Evolutionary conservation across 2,113 vertebrate species (phyloP), one percentile per base, ranked within the genome.

Genomic region (Rousettus leschenaultii): DNA sequence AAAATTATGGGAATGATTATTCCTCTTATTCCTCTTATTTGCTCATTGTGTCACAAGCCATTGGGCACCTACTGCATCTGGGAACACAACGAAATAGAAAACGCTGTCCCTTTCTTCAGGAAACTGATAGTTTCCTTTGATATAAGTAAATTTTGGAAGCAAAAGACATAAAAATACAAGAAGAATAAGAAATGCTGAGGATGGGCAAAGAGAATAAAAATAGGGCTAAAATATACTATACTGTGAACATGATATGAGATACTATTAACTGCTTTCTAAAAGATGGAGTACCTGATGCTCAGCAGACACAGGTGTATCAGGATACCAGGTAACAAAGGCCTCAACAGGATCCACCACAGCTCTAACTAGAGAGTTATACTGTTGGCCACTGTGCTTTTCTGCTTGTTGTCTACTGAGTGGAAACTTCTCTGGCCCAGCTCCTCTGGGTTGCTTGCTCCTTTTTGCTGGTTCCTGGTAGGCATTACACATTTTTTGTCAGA

Each of bases 221-320:
- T 7, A 75, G 30, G 26, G 7, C 16, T 80, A 15, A 65, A 33
- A 35, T 9, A 82, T 3, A 16, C 30, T 70, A 28, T 3, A 13
- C 35, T 40, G 53, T 45, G 24, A 24, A 6, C 6, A 2, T 51
- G 7, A 24, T 30, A 10, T 3, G 15, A 40, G 3, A 53, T 8
- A 24, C 4, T 12, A 7, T 35, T 48, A 33, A 21, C 43, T 68
- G 19, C n/a, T 26, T n/a, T 26, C 21, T 61, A 63, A 19, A 28
- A 28, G 28, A 19, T 12, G 24, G 7, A 18, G 13, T 33, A 3
- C 9, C 2, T 45, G 45, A 15, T 6, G 4, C 2, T 22, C 7
- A 7, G 13, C 0, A 1, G 35, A 21, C 24, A 13, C 35, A 66
- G 1, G 10, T 28, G 40, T 78, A 51, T 35, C 14, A 9, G 33